Evolutionary conservation across 2,888 invertebrate species (phyloP), one percentile per base, ranked within the genome.

Genomic region (Calliscelio sp.): DNA sequence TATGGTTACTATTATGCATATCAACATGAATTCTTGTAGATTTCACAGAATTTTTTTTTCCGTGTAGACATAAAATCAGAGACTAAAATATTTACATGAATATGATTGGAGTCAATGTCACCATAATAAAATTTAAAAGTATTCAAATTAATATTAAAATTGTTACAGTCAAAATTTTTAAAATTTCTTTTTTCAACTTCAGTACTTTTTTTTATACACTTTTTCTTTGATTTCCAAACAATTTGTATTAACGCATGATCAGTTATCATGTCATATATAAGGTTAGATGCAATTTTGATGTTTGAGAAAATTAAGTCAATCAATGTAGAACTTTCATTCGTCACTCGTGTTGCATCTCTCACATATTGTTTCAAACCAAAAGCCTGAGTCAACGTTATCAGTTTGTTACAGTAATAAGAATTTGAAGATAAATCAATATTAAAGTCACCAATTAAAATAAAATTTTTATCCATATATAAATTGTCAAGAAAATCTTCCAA

Each of bases 341-440:
- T 49, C 20, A 49, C 20, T 51, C 24, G 3, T 14, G 24, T 51
- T 24, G 14, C 51, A 11, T 51, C 24, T 6, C 14, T 22, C 2
- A 51, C 24, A 51, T 24, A 51, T 51, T 51, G 24, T 51, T 51
- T 24, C 22, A 51, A 11, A 2, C 24, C 51, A 24, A 51, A 51
- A 1, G 51, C 22, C 14, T 24, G 51, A 6, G n/a, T 51, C 10
- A 24, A 11, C 1, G 1, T 24, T 11, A 11, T 51, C 5, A 51
- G 24, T 51, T 51, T 51, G 3, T 53, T 25, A 25, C 53, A 11
- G 14, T 53, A 53, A 24, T 16, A 53, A 20, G 25, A 24, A 14
- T 25, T 53, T 20, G 11, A 14, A 16, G n/a, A 25, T 8, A 24
- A 25, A 25, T 53, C 11, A 49, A 49, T 49, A 20, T 49, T 49